phyloP scores from a whole-genome alignment of 2,888 invertebrate genomes.

The Zonitis immaculata region DNA sequence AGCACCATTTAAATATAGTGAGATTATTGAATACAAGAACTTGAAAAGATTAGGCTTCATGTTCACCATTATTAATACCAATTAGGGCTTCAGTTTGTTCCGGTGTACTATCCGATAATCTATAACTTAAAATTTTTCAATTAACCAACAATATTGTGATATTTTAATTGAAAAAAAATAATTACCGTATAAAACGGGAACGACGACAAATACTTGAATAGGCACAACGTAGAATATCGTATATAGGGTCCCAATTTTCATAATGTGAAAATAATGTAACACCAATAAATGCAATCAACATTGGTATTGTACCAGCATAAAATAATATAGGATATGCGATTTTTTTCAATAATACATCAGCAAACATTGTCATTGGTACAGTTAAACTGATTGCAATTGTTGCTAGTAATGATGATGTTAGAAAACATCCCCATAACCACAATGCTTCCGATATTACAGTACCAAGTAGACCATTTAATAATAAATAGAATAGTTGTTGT shows the following conservation, averaged over 20 bases:
- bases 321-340: conserved; percentile 66
- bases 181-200: conserved; percentile 51
- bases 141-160: too few relatives aligned
- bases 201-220: conserved; percentile 51
- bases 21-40: not conserved
- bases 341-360: conserved; percentile 70
- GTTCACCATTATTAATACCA: conserved; percentile 55
- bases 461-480: conserved; percentile 84
- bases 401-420: conserved; percentile 87
- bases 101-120: conserved; percentile 59
- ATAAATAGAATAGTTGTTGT: conserved; percentile 72
- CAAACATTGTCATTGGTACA: conserved; percentile 84
- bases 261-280: conserved; percentile 68
- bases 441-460: conserved; percentile 88
- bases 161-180: not conserved
- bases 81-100: conserved; percentile 68
- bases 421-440: conserved; percentile 93
- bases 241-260: conserved; percentile 78
- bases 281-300: conserved; percentile 69
- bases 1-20: conserved; percentile 6
- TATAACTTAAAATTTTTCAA: conserved; percentile 41
- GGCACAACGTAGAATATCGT: conserved; percentile 53
- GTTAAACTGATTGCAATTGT: conserved; percentile 81
- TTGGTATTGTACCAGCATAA: conserved; percentile 73
- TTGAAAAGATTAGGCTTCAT: conserved; percentile 48